These are phyloP conservation scores for Turritopsis dohrnii DNA, from an alignment of 30 jellyfish, hydroid and myxozoan genomes.

Conservation along the genomic window DNA sequence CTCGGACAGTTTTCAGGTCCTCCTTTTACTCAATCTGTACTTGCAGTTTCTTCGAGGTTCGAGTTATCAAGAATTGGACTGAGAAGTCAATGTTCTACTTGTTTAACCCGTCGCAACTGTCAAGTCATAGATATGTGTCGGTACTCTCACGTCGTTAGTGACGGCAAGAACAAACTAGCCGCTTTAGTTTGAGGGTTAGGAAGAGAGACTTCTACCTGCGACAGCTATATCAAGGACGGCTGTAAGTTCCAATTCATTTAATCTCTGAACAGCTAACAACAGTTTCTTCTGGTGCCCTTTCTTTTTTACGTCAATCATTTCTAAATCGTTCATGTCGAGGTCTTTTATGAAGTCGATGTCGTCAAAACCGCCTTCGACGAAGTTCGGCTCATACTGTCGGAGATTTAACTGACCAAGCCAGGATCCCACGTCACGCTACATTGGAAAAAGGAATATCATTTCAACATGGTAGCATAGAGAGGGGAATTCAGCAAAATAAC, in stretches of 20 bases:
- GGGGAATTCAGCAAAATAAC: background rate
- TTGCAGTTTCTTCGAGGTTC: too few species aligned
- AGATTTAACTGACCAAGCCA: constrained; percentile 71
- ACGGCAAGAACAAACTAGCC: too few species aligned
- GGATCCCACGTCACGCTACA: constrained; percentile 69
- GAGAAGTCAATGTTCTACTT: background rate
- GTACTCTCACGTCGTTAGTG: background rate
- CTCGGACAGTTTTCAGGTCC: too few species aligned
- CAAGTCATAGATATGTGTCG: background rate
- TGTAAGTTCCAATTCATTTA: constrained; percentile 87
- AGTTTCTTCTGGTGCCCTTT: constrained; percentile 89
- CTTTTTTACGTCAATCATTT: constrained; percentile 84
- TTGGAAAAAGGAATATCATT: background rate
- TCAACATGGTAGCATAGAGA: background rate
- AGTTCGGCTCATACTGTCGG: constrained; percentile 70
- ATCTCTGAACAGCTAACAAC: constrained; percentile 76
- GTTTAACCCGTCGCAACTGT: background rate
- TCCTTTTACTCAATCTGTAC: too few species aligned
- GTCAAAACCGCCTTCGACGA: constrained; percentile 98
- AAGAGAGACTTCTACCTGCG: constrained; percentile 45
- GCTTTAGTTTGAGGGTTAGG: background rate
- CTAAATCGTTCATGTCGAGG: constrained; percentile 80
- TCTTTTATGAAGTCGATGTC: constrained; percentile 97
- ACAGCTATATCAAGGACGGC: constrained; percentile 82
- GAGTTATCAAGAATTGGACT: too few species aligned